These are phyloP conservation scores for Puffinus mauretanicus DNA, from an alignment of 2,113 vertebrate genomes.

Conservation along the genomic window DNA sequence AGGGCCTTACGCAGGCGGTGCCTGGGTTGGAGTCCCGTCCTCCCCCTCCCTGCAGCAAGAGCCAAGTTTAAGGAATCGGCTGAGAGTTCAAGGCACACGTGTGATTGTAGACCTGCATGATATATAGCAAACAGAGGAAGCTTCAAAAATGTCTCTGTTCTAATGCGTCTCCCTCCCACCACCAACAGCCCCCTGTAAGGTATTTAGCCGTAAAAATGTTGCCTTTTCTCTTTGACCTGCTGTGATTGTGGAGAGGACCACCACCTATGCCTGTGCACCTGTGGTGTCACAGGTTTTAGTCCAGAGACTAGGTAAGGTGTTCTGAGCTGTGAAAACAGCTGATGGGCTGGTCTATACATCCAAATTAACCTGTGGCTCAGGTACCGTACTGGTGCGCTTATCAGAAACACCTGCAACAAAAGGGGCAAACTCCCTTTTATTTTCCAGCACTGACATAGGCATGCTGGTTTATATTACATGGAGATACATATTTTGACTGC, in stretches of 20 bases:
- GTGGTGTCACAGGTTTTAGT: not conserved
- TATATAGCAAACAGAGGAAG: not conserved
- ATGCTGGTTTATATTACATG: not conserved
- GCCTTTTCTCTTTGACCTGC: not conserved
- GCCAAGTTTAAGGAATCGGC: not conserved
- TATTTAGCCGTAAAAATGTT: not conserved
- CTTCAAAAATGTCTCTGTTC: not conserved
- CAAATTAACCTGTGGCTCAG: not conserved
- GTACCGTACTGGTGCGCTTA: rapidly evolving
- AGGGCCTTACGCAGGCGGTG: not conserved
- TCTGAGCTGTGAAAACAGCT: not conserved
- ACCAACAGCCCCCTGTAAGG: not conserved
- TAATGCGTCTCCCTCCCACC: not conserved
- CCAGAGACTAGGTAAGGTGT: not conserved
- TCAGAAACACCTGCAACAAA: not conserved
- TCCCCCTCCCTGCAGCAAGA: not conserved
- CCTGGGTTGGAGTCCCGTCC: not conserved
- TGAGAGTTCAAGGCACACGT: not conserved
- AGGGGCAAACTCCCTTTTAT: not conserved
- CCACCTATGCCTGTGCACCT: not conserved
- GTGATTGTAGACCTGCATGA: not conserved
- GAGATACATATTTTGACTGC: conserved; percentile 23
- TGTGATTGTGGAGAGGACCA: not conserved
- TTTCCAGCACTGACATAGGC: not conserved
- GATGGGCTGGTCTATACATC: not conserved